Evolutionary conservation across 2,113 vertebrate species (phyloP).

Genomic region (Chiloscyllium plagiosum): DNA sequence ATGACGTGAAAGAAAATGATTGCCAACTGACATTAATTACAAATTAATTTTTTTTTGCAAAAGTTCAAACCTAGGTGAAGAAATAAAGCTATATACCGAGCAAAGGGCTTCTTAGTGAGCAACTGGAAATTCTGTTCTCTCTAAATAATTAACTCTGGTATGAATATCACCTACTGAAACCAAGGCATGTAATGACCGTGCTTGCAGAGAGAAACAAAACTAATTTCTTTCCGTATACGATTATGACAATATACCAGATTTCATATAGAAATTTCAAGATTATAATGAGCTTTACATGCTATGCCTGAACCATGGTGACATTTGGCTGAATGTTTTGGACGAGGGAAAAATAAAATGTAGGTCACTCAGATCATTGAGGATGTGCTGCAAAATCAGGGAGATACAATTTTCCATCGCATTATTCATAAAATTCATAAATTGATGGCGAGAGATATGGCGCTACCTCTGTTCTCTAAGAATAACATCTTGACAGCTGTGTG

Average conservation of each 20-base stretch:
- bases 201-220: neutral
- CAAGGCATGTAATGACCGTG: neutral
- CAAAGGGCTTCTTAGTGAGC: neutral
- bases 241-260: neutral
- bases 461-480: neutral
- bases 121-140: neutral
- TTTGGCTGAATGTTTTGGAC: neutral
- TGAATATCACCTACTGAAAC: neutral
- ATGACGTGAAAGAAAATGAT: neutral
- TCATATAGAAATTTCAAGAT: neutral
- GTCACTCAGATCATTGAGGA: neutral
- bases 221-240: neutral
- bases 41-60: neutral
- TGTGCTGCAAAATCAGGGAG: neutral
- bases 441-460: neutral
- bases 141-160: neutral
- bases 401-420: neutral
- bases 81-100: neutral
- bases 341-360: neutral
- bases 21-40: neutral
- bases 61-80: neutral
- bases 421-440: neutral
- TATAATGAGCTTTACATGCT: neutral
- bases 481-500: neutral
- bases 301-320: neutral